Conservation (phyloP, 2,888 invertebrate genomes). For the Agonopterix alstromeriana region DNA sequence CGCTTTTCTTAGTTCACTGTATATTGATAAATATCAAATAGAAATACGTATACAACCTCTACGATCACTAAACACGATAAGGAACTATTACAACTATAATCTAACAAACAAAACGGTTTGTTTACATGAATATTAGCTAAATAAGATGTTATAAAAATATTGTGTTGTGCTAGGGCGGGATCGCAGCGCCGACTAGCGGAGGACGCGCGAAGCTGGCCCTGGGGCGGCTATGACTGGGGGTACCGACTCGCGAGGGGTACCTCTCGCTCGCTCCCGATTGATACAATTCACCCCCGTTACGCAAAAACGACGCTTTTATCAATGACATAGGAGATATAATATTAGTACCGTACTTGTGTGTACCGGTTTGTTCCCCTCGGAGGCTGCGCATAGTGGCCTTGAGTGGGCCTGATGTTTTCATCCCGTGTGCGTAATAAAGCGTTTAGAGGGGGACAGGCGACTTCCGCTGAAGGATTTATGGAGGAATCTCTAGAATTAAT, state of each 20-base stretch:
- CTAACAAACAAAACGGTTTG: slow-evolving; percentile 51
- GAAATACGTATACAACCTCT: background rate
- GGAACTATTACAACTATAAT: slow-evolving; percentile 20
- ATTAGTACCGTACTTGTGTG: slow-evolving; percentile 25
- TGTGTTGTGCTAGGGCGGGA: slow-evolving; percentile 64
- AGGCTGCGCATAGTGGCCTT: slow-evolving; percentile 57
- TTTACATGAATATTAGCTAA: slow-evolving; percentile 59
- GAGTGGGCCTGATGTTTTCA: slow-evolving; percentile 71
- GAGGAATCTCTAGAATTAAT: slow-evolving; percentile 67
- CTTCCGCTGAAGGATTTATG: slow-evolving; percentile 70
- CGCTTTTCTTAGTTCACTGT: too few relatives aligned
- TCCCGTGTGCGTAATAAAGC: slow-evolving; percentile 72
- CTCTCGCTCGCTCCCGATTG: slow-evolving; percentile 55
- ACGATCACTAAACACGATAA: slow-evolving; percentile 28
- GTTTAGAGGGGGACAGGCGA: slow-evolving; percentile 65
- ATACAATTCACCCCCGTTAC: slow-evolving; percentile 44
- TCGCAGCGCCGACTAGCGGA: slow-evolving; percentile 70
- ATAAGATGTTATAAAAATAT: slow-evolving; percentile 35
- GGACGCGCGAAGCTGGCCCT: slow-evolving; percentile 37
- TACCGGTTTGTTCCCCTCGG: slow-evolving; percentile 6
- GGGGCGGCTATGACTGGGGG: slow-evolving; percentile 40
- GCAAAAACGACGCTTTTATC: slow-evolving; percentile 70
- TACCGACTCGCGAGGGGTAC: slow-evolving; percentile 29
- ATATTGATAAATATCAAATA: too few relatives aligned
- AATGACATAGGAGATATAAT: slow-evolving; percentile 65